Evolutionary conservation across 2,797 vertebrate species (phyloP).

Genomic region (Oryzias dopingdopingensis): DNA sequence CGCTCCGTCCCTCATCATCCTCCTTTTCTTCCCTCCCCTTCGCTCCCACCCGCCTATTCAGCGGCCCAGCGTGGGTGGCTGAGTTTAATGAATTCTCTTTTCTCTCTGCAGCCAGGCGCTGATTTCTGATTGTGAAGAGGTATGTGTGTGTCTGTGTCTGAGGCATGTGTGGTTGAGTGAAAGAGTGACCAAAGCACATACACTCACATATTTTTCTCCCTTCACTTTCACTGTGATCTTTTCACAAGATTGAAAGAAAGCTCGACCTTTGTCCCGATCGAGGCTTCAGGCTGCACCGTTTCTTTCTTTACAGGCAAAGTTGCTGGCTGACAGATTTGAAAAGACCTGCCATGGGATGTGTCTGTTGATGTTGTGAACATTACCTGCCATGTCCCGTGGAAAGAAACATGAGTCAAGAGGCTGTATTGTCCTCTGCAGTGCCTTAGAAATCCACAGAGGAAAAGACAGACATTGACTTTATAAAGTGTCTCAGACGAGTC

Average conservation of each 20-base stretch:
- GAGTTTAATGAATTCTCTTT: constrained; percentile 79
- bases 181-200: constrained; percentile 7
- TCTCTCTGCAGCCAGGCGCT: constrained; percentile 69
- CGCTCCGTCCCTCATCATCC: constrained; percentile 38
- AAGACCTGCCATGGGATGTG: constrained; percentile 43
- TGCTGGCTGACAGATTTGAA: constrained; percentile 45
- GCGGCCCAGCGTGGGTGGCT: constrained; percentile 73
- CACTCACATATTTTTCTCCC: constrained; percentile 19
- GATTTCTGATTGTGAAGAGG: constrained; percentile 76
- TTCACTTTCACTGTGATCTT: constrained; percentile 44
- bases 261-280: constrained; percentile 46
- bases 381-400: constrained; percentile 54
- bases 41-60: constrained; percentile 54
- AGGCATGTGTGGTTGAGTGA: constrained; percentile 3
- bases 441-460: constrained; percentile 31
- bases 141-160: constrained; percentile 28
- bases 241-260: constrained; percentile 54
- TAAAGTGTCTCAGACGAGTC: constrained; percentile 12
- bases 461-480: constrained; percentile 19
- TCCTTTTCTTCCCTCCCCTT: constrained; percentile 43
- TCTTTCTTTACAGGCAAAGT: constrained; percentile 41
- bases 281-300: constrained; percentile 49
- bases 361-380: constrained; percentile 45
- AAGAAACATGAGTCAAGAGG: constrained; percentile 52
- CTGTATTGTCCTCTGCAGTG: constrained; percentile 44